phyloP scores from a whole-genome alignment of 2,888 invertebrate species.

The Drosophila kokeensis region DNA sequence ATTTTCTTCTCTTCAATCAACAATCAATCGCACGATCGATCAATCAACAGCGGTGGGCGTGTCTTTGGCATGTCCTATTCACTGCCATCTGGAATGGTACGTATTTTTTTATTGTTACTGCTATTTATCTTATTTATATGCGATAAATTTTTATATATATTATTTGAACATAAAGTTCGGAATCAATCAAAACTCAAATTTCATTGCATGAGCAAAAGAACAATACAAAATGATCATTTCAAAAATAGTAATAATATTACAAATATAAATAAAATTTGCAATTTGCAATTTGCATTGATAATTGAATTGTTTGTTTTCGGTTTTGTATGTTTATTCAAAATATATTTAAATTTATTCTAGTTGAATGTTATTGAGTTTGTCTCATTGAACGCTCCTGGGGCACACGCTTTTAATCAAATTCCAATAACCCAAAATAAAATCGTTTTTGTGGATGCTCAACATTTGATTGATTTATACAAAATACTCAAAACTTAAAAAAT shows the following conservation, averaged over 20 bases:
- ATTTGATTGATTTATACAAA: slow-evolving; percentile 50
- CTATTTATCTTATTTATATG: not conserved
- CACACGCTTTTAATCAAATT: slow-evolving; percentile 69
- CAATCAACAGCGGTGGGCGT: slow-evolving; percentile 83
- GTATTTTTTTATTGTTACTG: slow-evolving; percentile 62
- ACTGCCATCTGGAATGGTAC: slow-evolving; percentile 85
- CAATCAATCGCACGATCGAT: slow-evolving; percentile 19
- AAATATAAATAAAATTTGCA: slow-evolving; percentile 24
- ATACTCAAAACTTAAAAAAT: slow-evolving; percentile 26
- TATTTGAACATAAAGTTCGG: slow-evolving; percentile 48
- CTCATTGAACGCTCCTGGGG: slow-evolving; percentile 79
- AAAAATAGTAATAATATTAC: slow-evolving; percentile 10
- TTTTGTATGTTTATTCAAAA: slow-evolving; percentile 60
- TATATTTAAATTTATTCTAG: slow-evolving; percentile 62
- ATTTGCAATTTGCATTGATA: slow-evolving; percentile 71
- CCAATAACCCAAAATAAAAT: slow-evolving; percentile 24
- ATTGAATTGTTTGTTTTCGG: slow-evolving; percentile 60
- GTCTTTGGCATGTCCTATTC: slow-evolving; percentile 86
- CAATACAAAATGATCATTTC: slow-evolving; percentile 3
- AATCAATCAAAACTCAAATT: slow-evolving; percentile 60
- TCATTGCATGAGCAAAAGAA: slow-evolving; percentile 63
- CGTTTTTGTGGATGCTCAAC: slow-evolving; percentile 69
- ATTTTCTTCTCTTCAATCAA: slow-evolving; percentile 42
- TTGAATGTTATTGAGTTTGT: slow-evolving; percentile 79
- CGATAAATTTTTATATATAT: slow-evolving; percentile 55